These are phyloP conservation scores for Drosophila mayaguana DNA, from an alignment of 2,888 invertebrate species.

Conservation along the genomic window DNA sequence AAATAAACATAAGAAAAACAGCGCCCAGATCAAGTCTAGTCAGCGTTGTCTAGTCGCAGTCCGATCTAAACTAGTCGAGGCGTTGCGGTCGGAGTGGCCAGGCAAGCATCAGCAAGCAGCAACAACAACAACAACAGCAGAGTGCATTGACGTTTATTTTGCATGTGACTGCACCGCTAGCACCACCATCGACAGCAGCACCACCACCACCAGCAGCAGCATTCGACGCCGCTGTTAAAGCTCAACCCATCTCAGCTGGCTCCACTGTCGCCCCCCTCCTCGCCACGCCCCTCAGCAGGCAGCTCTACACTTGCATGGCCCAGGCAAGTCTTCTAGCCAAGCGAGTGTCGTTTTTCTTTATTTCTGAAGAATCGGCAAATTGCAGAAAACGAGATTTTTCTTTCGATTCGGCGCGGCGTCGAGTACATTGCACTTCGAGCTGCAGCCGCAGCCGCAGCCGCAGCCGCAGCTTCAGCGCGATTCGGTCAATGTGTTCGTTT, in stretches of 20 bases:
- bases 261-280: constrained; percentile 5
- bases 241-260: constrained; percentile 53
- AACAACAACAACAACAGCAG: constrained; percentile 18
- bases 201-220: constrained; percentile 15
- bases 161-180: constrained; percentile 56
- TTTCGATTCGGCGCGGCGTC: constrained; percentile 58
- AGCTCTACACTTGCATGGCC: constrained; percentile 10
- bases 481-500: constrained; percentile 39
- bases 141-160: constrained; percentile 71
- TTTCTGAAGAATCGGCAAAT: constrained; percentile 76
- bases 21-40: constrained; percentile 70
- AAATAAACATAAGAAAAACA: constrained; percentile 38
- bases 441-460: constrained; percentile 51
- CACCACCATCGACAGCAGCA: constrained; percentile 4
- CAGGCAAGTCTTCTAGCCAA: constrained; percentile 52
- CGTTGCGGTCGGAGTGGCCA: constrained; percentile 67
- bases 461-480: constrained; percentile 54
- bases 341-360: constrained; percentile 65
- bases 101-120: constrained; percentile 15
- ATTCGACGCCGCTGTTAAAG: constrained; percentile 49
- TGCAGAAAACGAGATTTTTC: constrained; percentile 75
- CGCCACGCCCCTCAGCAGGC: not conserved
- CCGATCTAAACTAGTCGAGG: constrained; percentile 78
- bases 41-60: constrained; percentile 67
- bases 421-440: constrained; percentile 73